These are phyloP conservation scores for Lordiphosa mommai DNA, from an alignment of 1,140 invertebrate species.

Conservation along the genomic window DNA sequence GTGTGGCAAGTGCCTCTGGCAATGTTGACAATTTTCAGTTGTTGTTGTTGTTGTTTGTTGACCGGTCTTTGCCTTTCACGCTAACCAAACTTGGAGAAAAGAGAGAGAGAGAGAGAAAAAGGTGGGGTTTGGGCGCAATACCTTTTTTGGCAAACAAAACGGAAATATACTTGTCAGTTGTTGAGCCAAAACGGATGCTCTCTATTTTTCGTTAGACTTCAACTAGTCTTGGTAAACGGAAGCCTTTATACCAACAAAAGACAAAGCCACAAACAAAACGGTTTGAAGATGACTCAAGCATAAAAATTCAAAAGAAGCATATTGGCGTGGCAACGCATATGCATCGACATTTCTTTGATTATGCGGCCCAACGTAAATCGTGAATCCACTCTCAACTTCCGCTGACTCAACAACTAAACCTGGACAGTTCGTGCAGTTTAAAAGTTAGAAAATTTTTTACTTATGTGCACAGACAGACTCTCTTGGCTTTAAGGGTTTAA, in stretches of 20 bases:
- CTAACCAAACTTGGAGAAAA: constrained; percentile 29
- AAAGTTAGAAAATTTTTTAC: too few relatives aligned
- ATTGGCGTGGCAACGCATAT: constrained; percentile 23
- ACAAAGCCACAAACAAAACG: constrained; percentile 19
- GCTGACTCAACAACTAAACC: constrained; percentile 9
- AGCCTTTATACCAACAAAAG: constrained; percentile 21
- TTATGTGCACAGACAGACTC: background rate
- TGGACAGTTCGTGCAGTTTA: too few relatives aligned
- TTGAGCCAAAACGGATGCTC: constrained; percentile 15
- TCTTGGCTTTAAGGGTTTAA: background rate
- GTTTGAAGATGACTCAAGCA: constrained; percentile 54
- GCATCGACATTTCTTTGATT: constrained; percentile 33
- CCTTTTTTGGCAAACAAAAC: constrained; percentile 59
- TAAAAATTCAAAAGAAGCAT: constrained; percentile 51
- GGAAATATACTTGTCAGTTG: constrained; percentile 40
- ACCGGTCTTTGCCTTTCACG: constrained; percentile 68
- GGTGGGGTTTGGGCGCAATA: constrained; percentile 12
- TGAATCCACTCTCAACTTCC: constrained; percentile 62
- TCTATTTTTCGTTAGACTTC: too few relatives aligned
- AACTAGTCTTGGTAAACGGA: constrained; percentile 23
- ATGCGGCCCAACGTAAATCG: constrained; percentile 40
- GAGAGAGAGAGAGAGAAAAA: constrained; percentile 10
- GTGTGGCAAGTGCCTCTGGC: constrained; percentile 43
- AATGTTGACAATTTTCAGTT: constrained; percentile 65
- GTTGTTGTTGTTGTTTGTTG: constrained; percentile 31